Evolutionary conservation across 2,113 vertebrate genomes (phyloP), one percentile per base, ranked within the genome.

Genomic region (Syrmaticus mikado): DNA sequence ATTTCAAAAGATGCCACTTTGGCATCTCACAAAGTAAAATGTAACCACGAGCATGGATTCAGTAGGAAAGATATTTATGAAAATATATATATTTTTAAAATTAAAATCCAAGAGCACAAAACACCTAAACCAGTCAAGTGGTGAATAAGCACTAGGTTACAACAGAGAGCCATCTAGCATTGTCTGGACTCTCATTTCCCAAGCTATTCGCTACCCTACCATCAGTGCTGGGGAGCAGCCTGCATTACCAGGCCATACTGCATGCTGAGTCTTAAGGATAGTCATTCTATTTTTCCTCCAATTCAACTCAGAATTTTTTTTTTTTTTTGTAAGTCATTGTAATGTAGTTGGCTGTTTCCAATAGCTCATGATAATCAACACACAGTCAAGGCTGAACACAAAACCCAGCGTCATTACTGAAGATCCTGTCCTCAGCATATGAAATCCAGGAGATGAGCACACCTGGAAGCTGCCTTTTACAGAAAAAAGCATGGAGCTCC

Each of bases 391-490:
- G n/a, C 46, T 80, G 45, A 85, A 11, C 12, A 34, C 72, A 88
- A 62, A 65, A 32, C 5, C 1, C 38, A 64, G 0, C 4, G 0
- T 27, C 72, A 87, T 1, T 18, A 16, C 50, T 78, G 60, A 5
- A 60, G 13, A 45, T 11, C 24, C 45, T 7, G 25, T 30, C 27
- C 24, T 43, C 46, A 72, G 32, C 75, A 76, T 21, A 13, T 48
- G 0, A 57, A 61, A 40, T 30, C 48, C 30, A n/a, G 5, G 2
- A 48, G 10, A 27, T 6, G 65, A 70, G 1, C 2, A 25, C 27
- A 36, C 4, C 15, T 2, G 6, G 85, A 70, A 70, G 22, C n/a
- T 71, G 55, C n/a, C 30, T 58, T 53, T 65, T 62, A n/a, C 40
- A 22, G 48, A 55, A 5, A 22, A 18, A 32, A 73, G n/a, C 40